Evolutionary conservation across 2,888 invertebrate species (phyloP).

Genomic region (Diadegma fenestrale): DNA sequence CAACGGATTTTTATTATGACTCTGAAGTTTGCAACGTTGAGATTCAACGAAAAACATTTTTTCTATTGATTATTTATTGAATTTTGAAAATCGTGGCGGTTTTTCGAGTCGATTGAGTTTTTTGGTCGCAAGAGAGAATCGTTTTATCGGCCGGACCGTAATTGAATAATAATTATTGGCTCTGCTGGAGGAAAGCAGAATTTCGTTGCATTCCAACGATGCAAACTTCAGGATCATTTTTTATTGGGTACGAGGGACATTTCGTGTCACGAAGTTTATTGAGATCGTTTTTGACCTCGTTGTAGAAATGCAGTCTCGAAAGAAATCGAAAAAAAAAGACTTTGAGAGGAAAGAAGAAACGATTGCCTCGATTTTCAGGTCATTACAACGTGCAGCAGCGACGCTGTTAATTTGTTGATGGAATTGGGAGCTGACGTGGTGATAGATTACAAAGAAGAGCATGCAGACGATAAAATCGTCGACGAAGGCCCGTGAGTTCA

Average conservation of each 20-base stretch:
- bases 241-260: neutral
- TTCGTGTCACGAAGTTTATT: neutral
- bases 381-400: slow-evolving; percentile 90
- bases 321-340: neutral
- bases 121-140: too few relatives aligned
- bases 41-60: too few relatives aligned
- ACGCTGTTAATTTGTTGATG: slow-evolving; percentile 88
- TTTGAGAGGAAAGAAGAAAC: neutral
- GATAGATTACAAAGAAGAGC: slow-evolving; percentile 90
- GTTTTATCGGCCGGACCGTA: too few relatives aligned
- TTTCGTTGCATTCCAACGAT: too few relatives aligned
- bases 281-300: neutral
- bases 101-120: too few relatives aligned
- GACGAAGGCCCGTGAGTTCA: slow-evolving; percentile 88
- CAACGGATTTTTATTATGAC: too few relatives aligned
- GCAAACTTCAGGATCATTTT: too few relatives aligned
- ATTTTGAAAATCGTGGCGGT: too few relatives aligned
- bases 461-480: slow-evolving; percentile 87
- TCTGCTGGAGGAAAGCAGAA: too few relatives aligned
- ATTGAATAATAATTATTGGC: too few relatives aligned
- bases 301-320: neutral
- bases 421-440: slow-evolving; percentile 90
- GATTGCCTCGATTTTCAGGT: slow-evolving; percentile 83
- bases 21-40: too few relatives aligned
- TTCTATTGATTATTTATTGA: too few relatives aligned